Evolutionary conservation across 2,888 invertebrate genomes (phyloP).

Genomic region (Miltochrista miniata): DNA sequence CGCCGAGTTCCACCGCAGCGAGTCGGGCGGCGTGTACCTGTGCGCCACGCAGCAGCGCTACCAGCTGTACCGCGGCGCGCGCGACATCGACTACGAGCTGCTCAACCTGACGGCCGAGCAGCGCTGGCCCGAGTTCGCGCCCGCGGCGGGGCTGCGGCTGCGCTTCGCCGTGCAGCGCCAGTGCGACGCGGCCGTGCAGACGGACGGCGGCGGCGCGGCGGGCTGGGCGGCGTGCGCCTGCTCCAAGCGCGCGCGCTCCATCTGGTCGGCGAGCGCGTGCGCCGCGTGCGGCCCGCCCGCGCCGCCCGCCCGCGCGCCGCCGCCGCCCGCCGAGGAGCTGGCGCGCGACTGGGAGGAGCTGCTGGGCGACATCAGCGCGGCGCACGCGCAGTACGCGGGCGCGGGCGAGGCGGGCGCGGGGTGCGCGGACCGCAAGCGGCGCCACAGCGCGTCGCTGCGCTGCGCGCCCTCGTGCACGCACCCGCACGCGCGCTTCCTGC

Average conservation of each 20-base stretch:
- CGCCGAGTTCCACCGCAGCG: conserved; percentile 86
- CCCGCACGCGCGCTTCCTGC: conserved; percentile 80
- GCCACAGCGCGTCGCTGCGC: conserved; percentile 77
- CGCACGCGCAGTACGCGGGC: conserved; percentile 64
- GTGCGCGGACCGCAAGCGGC: conserved; percentile 82
- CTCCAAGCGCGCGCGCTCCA: conserved; percentile 63
- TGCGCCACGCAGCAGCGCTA: conserved; percentile 79
- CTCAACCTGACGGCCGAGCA: conserved; percentile 63
- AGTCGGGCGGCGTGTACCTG: conserved; percentile 85
- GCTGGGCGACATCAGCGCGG: conserved; percentile 82
- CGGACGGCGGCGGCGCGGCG: conserved; percentile 47
- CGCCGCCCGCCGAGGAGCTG: conserved; percentile 66
- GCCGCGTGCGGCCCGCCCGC: conserved; percentile 55
- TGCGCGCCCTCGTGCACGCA: conserved; percentile 55
- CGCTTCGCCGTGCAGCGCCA: conserved; percentile 86
- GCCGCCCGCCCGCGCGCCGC: conserved; percentile 16
- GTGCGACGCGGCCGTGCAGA: conserved; percentile 64
- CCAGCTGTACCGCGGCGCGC: conserved; percentile 75
- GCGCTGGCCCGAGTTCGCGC: conserved; percentile 61
- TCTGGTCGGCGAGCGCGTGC: conserved; percentile 51
- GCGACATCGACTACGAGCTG: conserved; percentile 69
- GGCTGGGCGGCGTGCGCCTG: conserved; percentile 56
- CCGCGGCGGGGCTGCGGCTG: conserved; percentile 81
- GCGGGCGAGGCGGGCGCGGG: conserved; percentile 23
- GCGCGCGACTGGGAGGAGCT: conserved; percentile 85